phyloP scores from a whole-genome alignment of 2,888 invertebrate species.

The Platynereis dumerilii region DNA sequence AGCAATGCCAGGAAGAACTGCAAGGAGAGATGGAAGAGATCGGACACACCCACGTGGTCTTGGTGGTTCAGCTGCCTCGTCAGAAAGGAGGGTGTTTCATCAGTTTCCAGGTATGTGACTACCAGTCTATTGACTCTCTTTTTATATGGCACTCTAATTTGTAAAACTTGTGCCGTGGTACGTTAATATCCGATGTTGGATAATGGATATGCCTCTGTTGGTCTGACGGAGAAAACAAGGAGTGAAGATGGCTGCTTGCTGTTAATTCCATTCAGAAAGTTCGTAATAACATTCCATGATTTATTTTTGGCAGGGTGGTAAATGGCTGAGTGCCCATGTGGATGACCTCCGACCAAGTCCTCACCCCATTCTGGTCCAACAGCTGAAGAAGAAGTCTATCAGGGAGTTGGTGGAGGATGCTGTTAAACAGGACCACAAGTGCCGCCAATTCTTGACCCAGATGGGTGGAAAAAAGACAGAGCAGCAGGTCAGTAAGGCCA shows the following conservation, averaged over 20 bases:
- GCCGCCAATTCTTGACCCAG: conserved; percentile 5
- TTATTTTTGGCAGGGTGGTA: too few species aligned
- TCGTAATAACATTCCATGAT: too few species aligned
- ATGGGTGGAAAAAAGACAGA: background rate
- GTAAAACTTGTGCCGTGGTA: background rate
- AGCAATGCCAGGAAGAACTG: conserved; percentile 27
- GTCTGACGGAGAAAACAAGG: too few species aligned
- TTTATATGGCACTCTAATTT: too few species aligned
- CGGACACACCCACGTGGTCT: conserved; percentile 42
- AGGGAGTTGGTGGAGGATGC: conserved; percentile 26
- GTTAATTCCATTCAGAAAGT: too few species aligned
- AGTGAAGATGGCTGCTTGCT: too few species aligned
- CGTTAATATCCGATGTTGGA: background rate
- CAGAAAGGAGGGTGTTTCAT: conserved; percentile 49
- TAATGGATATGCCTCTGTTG: conserved; percentile 5
- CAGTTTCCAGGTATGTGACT: conserved; percentile 49
- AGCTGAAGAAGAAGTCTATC: conserved; percentile 27
- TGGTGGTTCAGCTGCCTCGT: conserved; percentile 52
- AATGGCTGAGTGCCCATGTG: conserved; percentile 55
- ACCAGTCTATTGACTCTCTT: background rate
- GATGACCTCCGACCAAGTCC: conserved; percentile 45
- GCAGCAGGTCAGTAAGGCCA: background rate
- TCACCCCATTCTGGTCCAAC: conserved; percentile 23
- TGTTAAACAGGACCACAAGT: background rate
- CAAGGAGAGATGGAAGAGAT: background rate